Evolutionary conservation across 2,888 invertebrate genomes (phyloP).

Genomic region (Apamea crenata): DNA sequence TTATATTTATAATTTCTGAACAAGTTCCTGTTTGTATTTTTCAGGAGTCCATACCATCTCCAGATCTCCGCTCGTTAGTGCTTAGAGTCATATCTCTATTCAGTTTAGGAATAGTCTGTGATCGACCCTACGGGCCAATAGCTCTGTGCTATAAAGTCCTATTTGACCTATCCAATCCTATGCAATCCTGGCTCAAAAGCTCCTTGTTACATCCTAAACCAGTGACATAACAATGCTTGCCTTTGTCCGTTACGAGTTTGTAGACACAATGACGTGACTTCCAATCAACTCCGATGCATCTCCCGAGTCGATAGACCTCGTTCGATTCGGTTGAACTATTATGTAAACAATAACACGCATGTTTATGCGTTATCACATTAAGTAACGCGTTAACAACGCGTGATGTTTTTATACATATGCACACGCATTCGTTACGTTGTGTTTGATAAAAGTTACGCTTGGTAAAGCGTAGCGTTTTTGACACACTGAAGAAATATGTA

Average conservation of each 20-base stretch:
- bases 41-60: neutral
- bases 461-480: slow-evolving; percentile 13
- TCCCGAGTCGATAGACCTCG: slow-evolving; percentile 28
- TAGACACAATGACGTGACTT: slow-evolving; percentile 31
- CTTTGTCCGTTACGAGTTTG: slow-evolving; percentile 11
- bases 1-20: neutral
- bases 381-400: slow-evolving; percentile 30
- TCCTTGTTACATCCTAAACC: slow-evolving; percentile 1
- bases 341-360: slow-evolving; percentile 56
- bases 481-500: neutral
- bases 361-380: slow-evolving; percentile 38
- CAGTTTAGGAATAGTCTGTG: neutral
- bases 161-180: neutral
- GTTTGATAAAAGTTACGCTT: slow-evolving; percentile 26
- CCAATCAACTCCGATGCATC: slow-evolving; percentile 32
- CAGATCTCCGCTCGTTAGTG: neutral
- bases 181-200: slow-evolving; percentile 3
- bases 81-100: neutral
- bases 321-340: slow-evolving; percentile 48
- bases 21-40: neutral
- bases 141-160: neutral
- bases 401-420: slow-evolving; percentile 32
- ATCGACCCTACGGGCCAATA: neutral
- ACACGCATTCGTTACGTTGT: slow-evolving; percentile 20
- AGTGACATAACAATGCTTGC: slow-evolving; percentile 10